Evolutionary conservation across 1,140 invertebrate genomes (phyloP).

Genomic region (Drosophila equinoxialis): DNA sequence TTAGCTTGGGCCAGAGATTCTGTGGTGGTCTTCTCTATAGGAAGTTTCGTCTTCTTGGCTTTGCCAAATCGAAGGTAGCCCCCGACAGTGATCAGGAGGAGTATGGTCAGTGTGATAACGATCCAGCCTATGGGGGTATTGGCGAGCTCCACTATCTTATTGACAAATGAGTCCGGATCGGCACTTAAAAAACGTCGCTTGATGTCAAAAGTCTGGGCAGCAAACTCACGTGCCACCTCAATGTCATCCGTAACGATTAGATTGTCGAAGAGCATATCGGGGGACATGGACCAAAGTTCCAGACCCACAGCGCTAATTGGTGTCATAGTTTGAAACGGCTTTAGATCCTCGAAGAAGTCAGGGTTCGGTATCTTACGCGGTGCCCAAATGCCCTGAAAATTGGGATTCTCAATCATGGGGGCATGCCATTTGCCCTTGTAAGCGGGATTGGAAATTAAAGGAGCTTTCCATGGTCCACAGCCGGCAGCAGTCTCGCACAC

Average conservation of each 20-base stretch:
- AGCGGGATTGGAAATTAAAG: constrained; percentile 94
- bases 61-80: constrained; percentile 81
- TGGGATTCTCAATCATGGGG: constrained; percentile 95
- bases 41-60: constrained; percentile 56
- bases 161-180: constrained; percentile 91
- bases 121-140: constrained; percentile 95
- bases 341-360: constrained; percentile 95
- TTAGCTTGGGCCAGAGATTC: neutral
- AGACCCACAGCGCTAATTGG: constrained; percentile 97
- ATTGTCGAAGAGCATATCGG: constrained; percentile 97
- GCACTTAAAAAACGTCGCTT: constrained; percentile 91
- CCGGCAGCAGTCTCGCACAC: constrained; percentile 91
- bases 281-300: constrained; percentile 99
- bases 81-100: constrained; percentile 89
- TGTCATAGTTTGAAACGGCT: constrained; percentile 92
- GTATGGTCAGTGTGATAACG: constrained; percentile 86
- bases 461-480: constrained; percentile 95
- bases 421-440: constrained; percentile 97
- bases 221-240: constrained; percentile 90
- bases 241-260: constrained; percentile 95
- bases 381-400: constrained; percentile 97
- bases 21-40: too few species aligned
- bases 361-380: constrained; percentile 94
- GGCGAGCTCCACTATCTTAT: constrained; percentile 91
- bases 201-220: constrained; percentile 92